Base-by-base conservation (phyloP, 1,140 invertebrate species). In the Drosophila pallidifrons region DNA sequence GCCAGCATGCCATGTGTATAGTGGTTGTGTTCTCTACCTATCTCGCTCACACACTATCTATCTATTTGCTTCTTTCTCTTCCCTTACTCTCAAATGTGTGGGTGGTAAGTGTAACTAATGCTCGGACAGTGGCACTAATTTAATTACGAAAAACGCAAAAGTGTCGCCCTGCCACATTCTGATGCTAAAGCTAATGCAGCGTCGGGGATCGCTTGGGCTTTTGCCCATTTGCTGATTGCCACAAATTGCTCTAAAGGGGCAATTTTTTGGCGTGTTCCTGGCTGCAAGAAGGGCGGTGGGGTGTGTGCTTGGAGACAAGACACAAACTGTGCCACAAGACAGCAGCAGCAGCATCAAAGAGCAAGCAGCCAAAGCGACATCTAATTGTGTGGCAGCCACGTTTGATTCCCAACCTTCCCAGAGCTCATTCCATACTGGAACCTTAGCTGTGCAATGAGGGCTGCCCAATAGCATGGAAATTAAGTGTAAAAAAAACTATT, bases 101-200 rank as follows among this genome's bases (percentile, higher is more conserved):
- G 46, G 57, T 66, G 76, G 58, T 65, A 82, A 88, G 66, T 88
- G 85, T 88, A 89, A 88, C 86, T 89, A 89, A 89, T 89, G 85
- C 81, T 83, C 81, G 77, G 59, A 79, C 83, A 77, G 76, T 86
- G 81, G 85, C 85, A 89, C 85, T 89, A 89, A 89, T 89, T 89
- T 90, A 89, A 89, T 89, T 89, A 89, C 86, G 81, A 81, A 90
- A 88, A 89, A 89, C 86, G 85, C 86, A 89, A 89, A 88, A 89
- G 85, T 89, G 85, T 89, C 85, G 85, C 85, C 75, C 61, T 76
- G 81, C 78, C 78, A 85, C 82, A 86, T 85, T 81, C 67, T 73
- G 63, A 54, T 81, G 85, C 83, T 88, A 58, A 54, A 85, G 85
- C 83, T 88, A 89, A 89, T 87, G 79, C 82, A 79, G 63, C 69